Evolutionary conservation across 2,888 invertebrate species (phyloP).

Genomic region (Zelleria hepariella): DNA sequence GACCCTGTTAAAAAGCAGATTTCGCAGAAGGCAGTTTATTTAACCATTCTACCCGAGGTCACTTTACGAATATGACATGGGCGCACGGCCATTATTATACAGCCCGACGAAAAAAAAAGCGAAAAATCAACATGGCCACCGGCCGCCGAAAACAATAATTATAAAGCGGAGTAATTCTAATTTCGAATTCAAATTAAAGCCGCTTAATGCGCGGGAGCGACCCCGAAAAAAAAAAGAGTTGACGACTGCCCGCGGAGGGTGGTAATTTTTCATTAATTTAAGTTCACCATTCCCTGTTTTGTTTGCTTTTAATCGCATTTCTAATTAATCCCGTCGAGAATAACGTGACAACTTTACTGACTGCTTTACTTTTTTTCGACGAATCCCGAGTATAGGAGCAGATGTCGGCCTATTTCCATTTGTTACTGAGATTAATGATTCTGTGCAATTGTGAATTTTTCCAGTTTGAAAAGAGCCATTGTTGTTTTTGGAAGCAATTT

Average conservation of each 20-base stretch:
- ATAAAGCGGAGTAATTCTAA: slow-evolving; percentile 73
- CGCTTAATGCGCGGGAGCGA: slow-evolving; percentile 73
- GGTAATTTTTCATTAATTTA: slow-evolving; percentile 74
- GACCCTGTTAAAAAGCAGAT: not conserved
- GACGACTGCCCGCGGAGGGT: slow-evolving; percentile 70
- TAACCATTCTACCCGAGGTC: not conserved
- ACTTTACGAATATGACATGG: not conserved
- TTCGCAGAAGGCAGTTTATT: not conserved
- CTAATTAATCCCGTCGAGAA: slow-evolving; percentile 73
- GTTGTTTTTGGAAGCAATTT: slow-evolving; percentile 73
- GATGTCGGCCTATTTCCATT: slow-evolving; percentile 72
- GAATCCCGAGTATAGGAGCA: slow-evolving; percentile 56
- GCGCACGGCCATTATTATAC: not conserved
- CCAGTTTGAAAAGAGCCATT: slow-evolving; percentile 59
- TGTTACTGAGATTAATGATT: slow-evolving; percentile 73
- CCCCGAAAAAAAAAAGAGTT: slow-evolving; percentile 71
- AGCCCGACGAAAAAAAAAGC: not conserved
- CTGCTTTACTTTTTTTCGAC: slow-evolving; percentile 67
- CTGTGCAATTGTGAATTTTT: slow-evolving; percentile 72
- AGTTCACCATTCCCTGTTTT: slow-evolving; percentile 73
- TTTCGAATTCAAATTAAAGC: slow-evolving; percentile 73
- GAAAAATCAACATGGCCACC: slow-evolving; percentile 44
- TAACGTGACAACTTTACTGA: slow-evolving; percentile 74
- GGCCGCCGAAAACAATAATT: slow-evolving; percentile 65
- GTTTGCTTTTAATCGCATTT: slow-evolving; percentile 73